A percentile compares a stretch with the other conserved stretches of the same genome.
Evolutionary conservation across 2,797 vertebrate species (phyloP).

Genomic region (Cuculus canorus): DNA sequence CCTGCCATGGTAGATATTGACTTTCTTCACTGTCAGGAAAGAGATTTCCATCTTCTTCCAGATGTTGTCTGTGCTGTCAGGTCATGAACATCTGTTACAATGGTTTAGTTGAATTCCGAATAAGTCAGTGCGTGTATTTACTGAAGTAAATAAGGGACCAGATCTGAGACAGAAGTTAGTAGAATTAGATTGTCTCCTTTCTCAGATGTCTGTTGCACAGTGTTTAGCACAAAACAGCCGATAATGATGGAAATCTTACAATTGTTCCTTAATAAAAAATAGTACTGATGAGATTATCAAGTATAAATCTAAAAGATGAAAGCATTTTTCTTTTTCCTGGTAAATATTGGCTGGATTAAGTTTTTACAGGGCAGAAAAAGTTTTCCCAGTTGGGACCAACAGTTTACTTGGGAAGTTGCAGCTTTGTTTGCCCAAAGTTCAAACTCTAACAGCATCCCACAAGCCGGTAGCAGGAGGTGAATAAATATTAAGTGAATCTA

Average conservation of each 20-base stretch:
- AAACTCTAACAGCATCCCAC: not conserved
- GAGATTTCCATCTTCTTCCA: not conserved
- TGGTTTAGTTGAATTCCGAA: not conserved
- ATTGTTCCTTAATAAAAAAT: not conserved
- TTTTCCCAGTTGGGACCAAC: not conserved
- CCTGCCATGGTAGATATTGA: not conserved
- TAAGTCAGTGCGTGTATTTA: not conserved
- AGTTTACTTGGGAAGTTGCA: not conserved
- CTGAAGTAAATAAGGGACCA: not conserved
- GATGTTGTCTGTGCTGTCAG: not conserved
- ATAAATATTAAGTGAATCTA: not conserved
- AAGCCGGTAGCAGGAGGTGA: not conserved
- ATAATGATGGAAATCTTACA: not conserved
- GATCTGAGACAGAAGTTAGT: not conserved
- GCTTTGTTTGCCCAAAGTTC: not conserved
- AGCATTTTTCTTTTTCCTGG: not conserved
- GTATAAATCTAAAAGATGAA: not conserved
- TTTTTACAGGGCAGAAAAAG: not conserved
- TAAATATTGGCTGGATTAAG: not conserved
- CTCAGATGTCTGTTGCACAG: not conserved
- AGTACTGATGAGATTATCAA: not conserved
- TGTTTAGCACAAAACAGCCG: not conserved
- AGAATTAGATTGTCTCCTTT: not conserved
- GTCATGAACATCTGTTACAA: not conserved
- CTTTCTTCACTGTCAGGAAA: not conserved